Base-by-base conservation (phyloP, 2,113 vertebrate genomes). In the Galbula dea region DNA sequence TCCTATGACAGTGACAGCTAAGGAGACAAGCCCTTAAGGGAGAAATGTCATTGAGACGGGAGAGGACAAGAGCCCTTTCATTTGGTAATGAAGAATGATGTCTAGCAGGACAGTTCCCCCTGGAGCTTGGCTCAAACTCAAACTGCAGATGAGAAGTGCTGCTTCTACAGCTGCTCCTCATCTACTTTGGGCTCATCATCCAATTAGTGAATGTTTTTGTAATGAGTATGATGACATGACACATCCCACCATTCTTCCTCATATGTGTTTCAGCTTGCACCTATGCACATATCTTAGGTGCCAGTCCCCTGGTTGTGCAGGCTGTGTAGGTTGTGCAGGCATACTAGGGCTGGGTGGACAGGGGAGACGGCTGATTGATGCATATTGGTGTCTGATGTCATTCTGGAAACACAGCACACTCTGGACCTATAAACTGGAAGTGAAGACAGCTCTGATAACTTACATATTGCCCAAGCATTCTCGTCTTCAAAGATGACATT, bases 141-240 rank as follows among this genome's bases (percentile, higher is more conserved):
- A 83, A 83, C 75, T 81, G 90, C 80, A 91, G 55, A 68, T 58
- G 79, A 52, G 55, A 86, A 83, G 39, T 54, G 49, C 27, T 62
- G 74, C 71, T 96, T 71, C 89, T 93, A 86, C 97, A 97, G 95
- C 94, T 97, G 95, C 91, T 97, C 91, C 52, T 69, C 29, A 46
- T 95, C 97, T 96, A 83, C 85, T 79, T 77, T 75, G 86, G 84
- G 72, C 84, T 97, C 92, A 95, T 86, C 95, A 96, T 94, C 88
- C 93, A 97, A 65, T 94, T 92, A 96, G 88, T 68, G 89, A 87
- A 94, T 93, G 81, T 20, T 58, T 77, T 51, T 78, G 59, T 45
- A 41, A 52, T 1, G 2, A 68, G 21, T 45, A 61, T 57, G 74
- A 34, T 3, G 9, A 37, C 5, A 6, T 22, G 55, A 45, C 34